Evolutionary conservation across 2,888 invertebrate genomes (phyloP).

Genomic region (Trissolcus brochymenae): DNA sequence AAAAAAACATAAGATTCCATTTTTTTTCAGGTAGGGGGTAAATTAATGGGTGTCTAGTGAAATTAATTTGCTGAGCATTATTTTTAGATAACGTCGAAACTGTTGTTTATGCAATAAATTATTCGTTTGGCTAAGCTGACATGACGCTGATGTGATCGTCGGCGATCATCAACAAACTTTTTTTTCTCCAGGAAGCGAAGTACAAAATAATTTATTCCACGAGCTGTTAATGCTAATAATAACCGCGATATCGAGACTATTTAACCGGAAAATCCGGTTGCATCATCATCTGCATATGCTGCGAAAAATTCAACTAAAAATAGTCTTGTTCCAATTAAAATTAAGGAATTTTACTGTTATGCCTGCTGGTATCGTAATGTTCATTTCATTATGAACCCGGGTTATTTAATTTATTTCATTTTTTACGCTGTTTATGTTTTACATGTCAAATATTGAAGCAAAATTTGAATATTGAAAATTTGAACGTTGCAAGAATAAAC

Average conservation of each 20-base stretch:
- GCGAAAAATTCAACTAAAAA: constrained; percentile 32
- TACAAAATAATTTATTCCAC: constrained; percentile 45
- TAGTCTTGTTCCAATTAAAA: constrained; percentile 44
- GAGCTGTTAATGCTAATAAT: constrained; percentile 40
- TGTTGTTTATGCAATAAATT: constrained; percentile 23
- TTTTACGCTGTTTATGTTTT: neutral
- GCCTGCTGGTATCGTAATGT: constrained; percentile 8
- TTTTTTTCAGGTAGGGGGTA: no score
- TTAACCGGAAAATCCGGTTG: constrained; percentile 51
- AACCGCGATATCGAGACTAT: constrained; percentile 22
- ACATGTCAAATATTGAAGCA: neutral
- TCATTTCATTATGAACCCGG: neutral
- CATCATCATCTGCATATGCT: constrained; percentile 34
- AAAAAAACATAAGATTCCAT: no score
- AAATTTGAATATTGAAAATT: neutral
- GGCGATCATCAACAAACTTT: constrained; percentile 28
- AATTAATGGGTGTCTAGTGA: no score
- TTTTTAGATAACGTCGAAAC: neutral
- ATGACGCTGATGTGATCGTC: constrained; percentile 20
- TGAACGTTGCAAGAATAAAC: neutral
- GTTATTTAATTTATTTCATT: constrained; percentile 3
- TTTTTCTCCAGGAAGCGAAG: constrained; percentile 1
- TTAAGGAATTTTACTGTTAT: constrained; percentile 40
- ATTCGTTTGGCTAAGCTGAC: constrained; percentile 29
- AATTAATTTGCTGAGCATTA: no score